Conservation (phyloP, 2,888 invertebrate species). For the Brassicogethes aeneus region DNA sequence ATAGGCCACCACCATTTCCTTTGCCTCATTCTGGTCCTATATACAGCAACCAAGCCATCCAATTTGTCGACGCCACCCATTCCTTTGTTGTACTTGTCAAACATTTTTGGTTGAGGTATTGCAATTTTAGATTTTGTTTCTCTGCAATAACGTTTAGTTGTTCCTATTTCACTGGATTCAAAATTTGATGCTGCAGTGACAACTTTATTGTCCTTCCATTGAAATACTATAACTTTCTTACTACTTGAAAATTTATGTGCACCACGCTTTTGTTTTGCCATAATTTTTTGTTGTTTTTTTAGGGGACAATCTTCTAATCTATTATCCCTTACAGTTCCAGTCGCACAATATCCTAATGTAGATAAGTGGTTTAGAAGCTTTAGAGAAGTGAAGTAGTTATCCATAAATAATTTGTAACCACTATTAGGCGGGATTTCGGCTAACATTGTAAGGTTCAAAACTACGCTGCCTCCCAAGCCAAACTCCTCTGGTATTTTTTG, state of each 20-base stretch:
- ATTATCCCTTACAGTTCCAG: background rate
- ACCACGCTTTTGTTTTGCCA: background rate
- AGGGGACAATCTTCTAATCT: background rate
- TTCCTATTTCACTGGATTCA: background rate
- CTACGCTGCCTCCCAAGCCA: slow-evolving; percentile 7
- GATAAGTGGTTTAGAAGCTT: background rate
- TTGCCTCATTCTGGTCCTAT: slow-evolving; percentile 16
- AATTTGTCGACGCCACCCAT: slow-evolving; percentile 16
- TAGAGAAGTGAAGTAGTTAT: background rate
- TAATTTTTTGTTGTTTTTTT: background rate
- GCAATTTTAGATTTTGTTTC: no score
- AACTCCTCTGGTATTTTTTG: slow-evolving; percentile 2
- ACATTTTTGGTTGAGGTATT: slow-evolving; percentile 2
- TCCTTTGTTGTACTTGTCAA: slow-evolving; percentile 8
- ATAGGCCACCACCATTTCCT: slow-evolving; percentile 16
- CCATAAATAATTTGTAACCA: slow-evolving; percentile 1
- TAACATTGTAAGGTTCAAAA: background rate
- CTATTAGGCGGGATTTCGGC: background rate
- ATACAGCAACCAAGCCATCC: slow-evolving; percentile 12
- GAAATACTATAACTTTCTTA: background rate
- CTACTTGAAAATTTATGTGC: background rate
- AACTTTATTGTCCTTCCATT: background rate
- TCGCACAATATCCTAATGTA: background rate
- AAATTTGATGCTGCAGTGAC: background rate
- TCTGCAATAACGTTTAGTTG: background rate